Evolutionary conservation across 1,140 invertebrate species (phyloP), one percentile per base, ranked within the genome.

Genomic region (Orchesella cincta): DNA sequence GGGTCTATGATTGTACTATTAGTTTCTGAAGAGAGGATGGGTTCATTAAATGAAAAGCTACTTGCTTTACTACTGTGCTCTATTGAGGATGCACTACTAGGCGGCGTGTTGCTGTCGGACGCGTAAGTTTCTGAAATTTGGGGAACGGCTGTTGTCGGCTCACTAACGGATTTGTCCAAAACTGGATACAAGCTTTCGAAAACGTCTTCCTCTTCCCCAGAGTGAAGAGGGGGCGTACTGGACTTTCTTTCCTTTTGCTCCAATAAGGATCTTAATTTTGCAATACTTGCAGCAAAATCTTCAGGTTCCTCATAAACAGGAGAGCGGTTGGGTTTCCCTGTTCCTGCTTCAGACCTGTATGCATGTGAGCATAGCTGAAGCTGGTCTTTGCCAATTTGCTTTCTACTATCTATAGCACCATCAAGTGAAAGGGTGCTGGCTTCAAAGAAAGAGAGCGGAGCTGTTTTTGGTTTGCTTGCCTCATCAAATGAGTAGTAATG

Each of bases 281-380:
- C 91, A 81, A 92, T 92, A 36, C 90, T 91, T 46, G 90, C 88
- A 18, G 91, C 91, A 77, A 92, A 88, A 84, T 92, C 91, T 1
- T 90, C 90, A 0, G 89, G 87, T 81, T 92, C 91, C 83, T 92
- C 91, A 83, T 92, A 92, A 80, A 91, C 87, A 0, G 90, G 90
- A 1, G 84, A 85, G 16, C 83, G 76, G 14, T 83, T 82, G 64
- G 71, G 12, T 75, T 77, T 62, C 28, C 31, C 52, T 72, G 54
- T 70, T 64, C 71, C 57, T 46, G 52, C 57, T 72, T 73, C 35
- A n/a, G 71, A 16, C 26, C 46, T 51, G 34, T 31, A 36, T 18
- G 8, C 71, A 28, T 51, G 71, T 8, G 71, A 73, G 71, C 39
- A 73, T 23, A 46, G 23, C 36, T 73, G 35, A 26, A 36, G 34